Percentiles rank a stretch among this genome's conserved stretches.
Conservation (phyloP, 2,888 invertebrate genomes). For the Priapulus caudatus region DNA sequence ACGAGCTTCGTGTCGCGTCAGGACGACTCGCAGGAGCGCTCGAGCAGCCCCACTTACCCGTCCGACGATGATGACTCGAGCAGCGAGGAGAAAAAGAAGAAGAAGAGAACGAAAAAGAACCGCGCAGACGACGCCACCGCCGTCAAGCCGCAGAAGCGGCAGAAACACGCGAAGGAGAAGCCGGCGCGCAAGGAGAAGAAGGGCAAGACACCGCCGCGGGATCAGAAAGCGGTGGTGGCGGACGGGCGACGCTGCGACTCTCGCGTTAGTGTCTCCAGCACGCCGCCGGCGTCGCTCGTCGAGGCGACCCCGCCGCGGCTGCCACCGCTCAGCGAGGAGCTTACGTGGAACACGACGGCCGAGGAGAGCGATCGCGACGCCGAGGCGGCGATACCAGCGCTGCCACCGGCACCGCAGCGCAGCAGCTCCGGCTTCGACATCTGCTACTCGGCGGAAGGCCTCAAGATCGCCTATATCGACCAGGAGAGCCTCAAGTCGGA, state of each 20-base stretch:
- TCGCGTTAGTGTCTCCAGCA: neutral
- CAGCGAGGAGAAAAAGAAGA: slow-evolving; percentile 19
- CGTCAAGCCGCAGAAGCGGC: slow-evolving; percentile 2
- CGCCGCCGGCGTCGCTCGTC: neutral
- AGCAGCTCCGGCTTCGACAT: slow-evolving; percentile 1
- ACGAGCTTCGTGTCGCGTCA: slow-evolving; percentile 25
- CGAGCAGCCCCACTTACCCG: slow-evolving; percentile 82
- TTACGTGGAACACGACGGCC: too few species aligned
- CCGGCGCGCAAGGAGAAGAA: neutral
- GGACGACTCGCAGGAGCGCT: slow-evolving; percentile 56
- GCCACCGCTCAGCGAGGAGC: neutral
- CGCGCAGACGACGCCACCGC: neutral
- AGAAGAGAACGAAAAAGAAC: slow-evolving; percentile 23
- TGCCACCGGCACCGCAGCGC: neutral
- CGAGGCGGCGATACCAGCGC: neutral
- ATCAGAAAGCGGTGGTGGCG: too few species aligned
- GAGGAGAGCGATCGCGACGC: neutral
- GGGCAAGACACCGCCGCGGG: neutral
- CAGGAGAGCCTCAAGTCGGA: slow-evolving; percentile 33
- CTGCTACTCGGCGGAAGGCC: slow-evolving; percentile 19
- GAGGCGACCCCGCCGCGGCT: neutral
- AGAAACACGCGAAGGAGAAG: slow-evolving; percentile 5
- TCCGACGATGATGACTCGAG: slow-evolving; percentile 69
- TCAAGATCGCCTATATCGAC: slow-evolving; percentile 33
- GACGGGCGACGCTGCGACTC: too few species aligned